phyloP scores from a whole-genome alignment of 2,797 vertebrate species.

The Australoheros facetus region DNA sequence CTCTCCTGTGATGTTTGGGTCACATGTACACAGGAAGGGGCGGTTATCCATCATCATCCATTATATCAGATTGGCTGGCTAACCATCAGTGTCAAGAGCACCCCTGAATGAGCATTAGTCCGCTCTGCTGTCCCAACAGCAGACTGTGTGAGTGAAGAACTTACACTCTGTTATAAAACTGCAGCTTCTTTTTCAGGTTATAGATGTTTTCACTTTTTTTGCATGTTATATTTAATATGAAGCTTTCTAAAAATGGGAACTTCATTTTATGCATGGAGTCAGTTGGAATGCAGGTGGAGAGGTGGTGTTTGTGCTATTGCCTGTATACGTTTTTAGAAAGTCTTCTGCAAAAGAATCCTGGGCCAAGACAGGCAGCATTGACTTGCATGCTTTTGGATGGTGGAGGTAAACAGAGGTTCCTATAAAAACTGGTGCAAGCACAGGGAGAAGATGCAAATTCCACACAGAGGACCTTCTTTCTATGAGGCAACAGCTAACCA shows the following conservation, averaged over 20 bases:
- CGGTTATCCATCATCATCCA: slow-evolving; percentile 65
- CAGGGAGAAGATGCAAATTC: background rate
- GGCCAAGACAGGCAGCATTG: background rate
- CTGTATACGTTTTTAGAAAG: no score
- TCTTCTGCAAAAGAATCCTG: background rate
- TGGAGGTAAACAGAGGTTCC: no score
- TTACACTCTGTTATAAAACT: background rate
- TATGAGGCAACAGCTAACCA: background rate
- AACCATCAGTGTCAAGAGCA: slow-evolving; percentile 34
- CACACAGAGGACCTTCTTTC: background rate
- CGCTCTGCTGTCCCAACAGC: slow-evolving; percentile 1
- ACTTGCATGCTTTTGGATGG: no score
- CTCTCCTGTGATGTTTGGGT: slow-evolving; percentile 56
- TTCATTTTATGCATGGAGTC: no score
- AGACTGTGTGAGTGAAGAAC: background rate
- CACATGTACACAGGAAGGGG: slow-evolving; percentile 56
- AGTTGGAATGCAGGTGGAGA: no score
- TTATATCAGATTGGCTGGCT: slow-evolving; percentile 49
- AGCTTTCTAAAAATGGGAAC: background rate
- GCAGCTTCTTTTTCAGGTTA: background rate
- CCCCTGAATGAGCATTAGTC: slow-evolving; percentile 5
- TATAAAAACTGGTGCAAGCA: no score
- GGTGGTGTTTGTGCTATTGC: no score
- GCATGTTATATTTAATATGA: background rate
- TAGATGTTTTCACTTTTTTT: no score